Conservation (phyloP, 2,113 vertebrate genomes). For the Ellobius talpinus region DNA sequence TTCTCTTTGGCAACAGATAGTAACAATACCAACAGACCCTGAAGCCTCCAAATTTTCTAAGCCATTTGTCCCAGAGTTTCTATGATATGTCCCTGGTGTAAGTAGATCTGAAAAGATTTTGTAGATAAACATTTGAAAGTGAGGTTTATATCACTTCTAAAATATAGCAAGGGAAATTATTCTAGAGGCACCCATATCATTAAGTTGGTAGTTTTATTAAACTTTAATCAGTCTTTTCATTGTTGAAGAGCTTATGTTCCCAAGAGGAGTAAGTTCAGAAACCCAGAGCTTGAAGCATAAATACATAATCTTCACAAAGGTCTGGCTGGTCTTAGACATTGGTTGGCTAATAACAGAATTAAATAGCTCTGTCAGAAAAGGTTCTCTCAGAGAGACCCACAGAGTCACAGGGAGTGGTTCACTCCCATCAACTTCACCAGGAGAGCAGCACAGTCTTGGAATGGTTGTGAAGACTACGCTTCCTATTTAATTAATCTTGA, state of each 20-base stretch:
- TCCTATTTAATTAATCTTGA: constrained; percentile 41
- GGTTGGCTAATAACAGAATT: constrained; percentile 78
- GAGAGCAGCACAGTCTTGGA: not conserved
- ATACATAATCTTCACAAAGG: constrained; percentile 28
- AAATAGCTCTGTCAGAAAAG: constrained; percentile 74
- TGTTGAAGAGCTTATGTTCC: constrained; percentile 70
- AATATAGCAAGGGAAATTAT: constrained; percentile 77
- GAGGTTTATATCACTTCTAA: constrained; percentile 76
- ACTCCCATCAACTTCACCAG: not conserved
- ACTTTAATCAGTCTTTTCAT: constrained; percentile 77
- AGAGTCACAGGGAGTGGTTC: not conserved
- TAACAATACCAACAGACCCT: not conserved
- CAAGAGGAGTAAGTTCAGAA: constrained; percentile 57
- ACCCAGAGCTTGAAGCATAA: constrained; percentile 27
- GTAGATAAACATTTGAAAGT: constrained; percentile 74
- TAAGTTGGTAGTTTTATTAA: constrained; percentile 81
- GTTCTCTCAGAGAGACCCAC: constrained; percentile 56
- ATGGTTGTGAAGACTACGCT: not conserved
- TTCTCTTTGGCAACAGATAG: constrained; percentile 4
- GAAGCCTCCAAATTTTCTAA: constrained; percentile 21
- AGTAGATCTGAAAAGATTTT: constrained; percentile 50
- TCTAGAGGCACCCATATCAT: constrained; percentile 77
- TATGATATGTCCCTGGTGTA: constrained; percentile 18
- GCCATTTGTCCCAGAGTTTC: constrained; percentile 18
- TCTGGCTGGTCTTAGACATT: constrained; percentile 38